Evolutionary conservation across 2,888 invertebrate species (phyloP).

Genomic region (Allophyes oxyacanthae): DNA sequence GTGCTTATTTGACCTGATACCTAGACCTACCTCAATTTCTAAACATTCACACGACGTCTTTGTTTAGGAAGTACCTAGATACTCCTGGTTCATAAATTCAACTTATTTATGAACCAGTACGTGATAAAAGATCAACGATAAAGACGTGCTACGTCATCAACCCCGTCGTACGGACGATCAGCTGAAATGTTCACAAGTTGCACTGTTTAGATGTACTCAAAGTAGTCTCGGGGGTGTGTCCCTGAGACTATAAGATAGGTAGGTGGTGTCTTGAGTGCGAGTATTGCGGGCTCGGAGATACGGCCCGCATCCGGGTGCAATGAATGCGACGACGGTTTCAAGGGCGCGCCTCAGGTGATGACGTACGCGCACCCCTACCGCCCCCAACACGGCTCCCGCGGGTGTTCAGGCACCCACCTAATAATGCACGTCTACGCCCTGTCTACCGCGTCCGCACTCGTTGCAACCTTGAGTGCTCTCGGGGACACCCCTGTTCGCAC

Average conservation of each 20-base stretch:
- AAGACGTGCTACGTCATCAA: conserved; percentile 24
- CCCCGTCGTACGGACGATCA: conserved; percentile 20
- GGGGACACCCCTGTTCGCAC: conserved; percentile 71
- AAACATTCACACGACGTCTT: neutral
- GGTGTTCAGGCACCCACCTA: conserved; percentile 89
- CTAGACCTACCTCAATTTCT: too few species aligned
- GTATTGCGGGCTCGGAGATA: conserved; percentile 80
- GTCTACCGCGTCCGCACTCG: conserved; percentile 87
- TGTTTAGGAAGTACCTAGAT: conserved; percentile 1
- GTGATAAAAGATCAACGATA: conserved; percentile 9
- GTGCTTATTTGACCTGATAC: too few species aligned
- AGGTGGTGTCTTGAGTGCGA: conserved; percentile 75
- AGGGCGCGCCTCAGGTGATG: conserved; percentile 89
- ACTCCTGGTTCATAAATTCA: conserved; percentile 3
- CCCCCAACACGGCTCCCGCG: conserved; percentile 77
- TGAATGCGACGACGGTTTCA: conserved; percentile 89
- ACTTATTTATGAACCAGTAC: conserved; percentile 1
- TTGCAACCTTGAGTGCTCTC: conserved; percentile 86
- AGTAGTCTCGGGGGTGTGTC: conserved; percentile 43
- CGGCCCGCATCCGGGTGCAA: conserved; percentile 88
- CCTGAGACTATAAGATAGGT: conserved; percentile 58
- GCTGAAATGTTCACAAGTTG: conserved; percentile 39
- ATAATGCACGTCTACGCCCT: conserved; percentile 89
- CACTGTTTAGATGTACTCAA: conserved; percentile 34
- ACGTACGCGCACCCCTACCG: conserved; percentile 85